Percentiles rank a stretch among this genome's conserved stretches.
phyloP scores from a whole-genome alignment of 1,140 invertebrate genomes.

The Leptinotarsa lineolata region DNA sequence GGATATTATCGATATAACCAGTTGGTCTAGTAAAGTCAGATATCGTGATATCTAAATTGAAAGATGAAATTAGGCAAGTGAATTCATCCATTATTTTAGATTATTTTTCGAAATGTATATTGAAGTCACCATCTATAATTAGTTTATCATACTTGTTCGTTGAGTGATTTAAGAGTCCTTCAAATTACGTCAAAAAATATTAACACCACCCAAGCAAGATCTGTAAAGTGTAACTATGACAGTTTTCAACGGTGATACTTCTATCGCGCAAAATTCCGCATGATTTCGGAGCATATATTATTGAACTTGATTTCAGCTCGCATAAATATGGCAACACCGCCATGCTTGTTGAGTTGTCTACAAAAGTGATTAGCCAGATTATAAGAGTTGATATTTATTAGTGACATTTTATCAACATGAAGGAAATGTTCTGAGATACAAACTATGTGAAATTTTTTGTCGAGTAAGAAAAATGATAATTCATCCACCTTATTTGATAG shows the following conservation, averaged over 20 bases:
- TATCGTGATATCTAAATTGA: background rate
- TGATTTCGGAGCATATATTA: background rate
- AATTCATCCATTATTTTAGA: background rate
- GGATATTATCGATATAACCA: constrained; percentile 17
- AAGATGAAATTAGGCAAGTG: background rate
- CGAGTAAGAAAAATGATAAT: background rate
- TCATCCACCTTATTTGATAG: background rate
- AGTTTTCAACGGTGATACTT: background rate
- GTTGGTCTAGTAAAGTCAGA: constrained; percentile 16
- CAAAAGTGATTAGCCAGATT: background rate
- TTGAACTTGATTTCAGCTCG: background rate
- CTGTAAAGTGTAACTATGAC: constrained; percentile 1
- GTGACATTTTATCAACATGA: background rate
- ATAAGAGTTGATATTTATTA: constrained; percentile 2
- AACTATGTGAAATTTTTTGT: background rate
- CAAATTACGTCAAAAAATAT: background rate
- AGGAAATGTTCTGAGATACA: constrained; percentile 6
- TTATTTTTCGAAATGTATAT: background rate
- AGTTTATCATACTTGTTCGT: background rate
- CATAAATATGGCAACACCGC: constrained; percentile 13
- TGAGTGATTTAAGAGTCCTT: background rate
- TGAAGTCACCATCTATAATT: background rate
- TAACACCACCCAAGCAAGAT: background rate
- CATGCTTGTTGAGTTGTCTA: background rate
- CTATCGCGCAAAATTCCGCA: constrained; percentile 1